Base-by-base conservation (phyloP, 2,888 invertebrate species). In the Temnothorax unifasciatus region DNA sequence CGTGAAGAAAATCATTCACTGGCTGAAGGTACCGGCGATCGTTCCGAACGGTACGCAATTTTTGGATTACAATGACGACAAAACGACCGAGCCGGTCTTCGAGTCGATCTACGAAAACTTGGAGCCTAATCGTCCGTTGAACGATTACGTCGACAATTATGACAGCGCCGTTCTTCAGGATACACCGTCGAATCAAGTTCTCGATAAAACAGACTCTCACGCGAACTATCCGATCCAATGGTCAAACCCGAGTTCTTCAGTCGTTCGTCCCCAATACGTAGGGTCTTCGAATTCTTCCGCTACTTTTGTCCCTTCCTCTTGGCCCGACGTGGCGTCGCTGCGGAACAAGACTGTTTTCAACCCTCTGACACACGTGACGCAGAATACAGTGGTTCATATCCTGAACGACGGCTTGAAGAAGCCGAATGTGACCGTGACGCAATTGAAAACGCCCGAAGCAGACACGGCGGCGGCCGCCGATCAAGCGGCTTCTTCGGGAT, bases 351-450 rank as follows among this genome's bases (percentile, higher is more conserved):
- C 84, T 5, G 21, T 52, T 47, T 57, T 84, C 21, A 88, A 83
- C 3, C 91, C 93, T 0, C 63, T 89, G 13, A 93, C 94, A 0
- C 90, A 94, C 50, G 91, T 95, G 0, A 87, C 91, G 0, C 94
- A 95, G 47, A 93, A 94, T 63, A 95, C 94, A 0, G 91, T 94
- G 0, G 92, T 95, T 50, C 94, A 94, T 25, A 92, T 95, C 3
- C 69, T 93, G 18, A 94, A 94, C 59, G 83, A 91, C 1, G 90
- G 90, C 4, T 83, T 91, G 2, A 91, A 85, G 44, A 92, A 90
- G 50, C 91, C 93, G 0, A 93, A 93, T 29, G 89, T 91, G 0
- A 93, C 93, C 0, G 83, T 88, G 4, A 86, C 83, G 25, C 87
- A 88, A 38, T 81, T 85, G 21, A 87, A 90, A 52, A n/a, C 85